A percentile compares a stretch with the other conserved stretches of the same genome.
phyloP scores from a whole-genome alignment of 2,888 invertebrate species.

The Leptinotarsa rubiginosa region DNA sequence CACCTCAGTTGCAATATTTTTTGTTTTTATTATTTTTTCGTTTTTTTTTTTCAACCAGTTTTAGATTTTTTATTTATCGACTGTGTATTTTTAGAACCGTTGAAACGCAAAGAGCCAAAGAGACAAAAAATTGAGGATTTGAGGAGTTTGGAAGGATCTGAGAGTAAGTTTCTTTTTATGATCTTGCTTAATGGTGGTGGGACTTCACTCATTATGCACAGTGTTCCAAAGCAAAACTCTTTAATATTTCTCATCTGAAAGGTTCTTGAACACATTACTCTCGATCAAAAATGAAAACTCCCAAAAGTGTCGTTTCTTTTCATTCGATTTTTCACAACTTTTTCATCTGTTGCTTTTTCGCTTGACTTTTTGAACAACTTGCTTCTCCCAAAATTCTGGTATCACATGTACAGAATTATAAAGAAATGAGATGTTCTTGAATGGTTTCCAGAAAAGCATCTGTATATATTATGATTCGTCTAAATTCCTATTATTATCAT shows the following conservation, averaged over 20 bases:
- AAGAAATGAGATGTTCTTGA: not conserved
- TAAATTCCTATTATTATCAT: constrained; percentile 1
- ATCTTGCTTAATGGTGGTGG: constrained; percentile 47
- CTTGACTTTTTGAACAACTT: not conserved
- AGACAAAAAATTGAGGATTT: constrained; percentile 70
- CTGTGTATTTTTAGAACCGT: constrained; percentile 67
- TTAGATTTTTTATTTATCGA: constrained; percentile 36
- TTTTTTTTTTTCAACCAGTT: constrained; percentile 15
- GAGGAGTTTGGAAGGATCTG: constrained; percentile 67
- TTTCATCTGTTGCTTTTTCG: constrained; percentile 5
- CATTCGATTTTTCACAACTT: not conserved
- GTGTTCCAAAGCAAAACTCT: not conserved
- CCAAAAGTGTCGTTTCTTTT: too few relatives aligned
- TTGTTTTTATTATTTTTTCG: constrained; percentile 24
- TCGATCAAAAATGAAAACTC: not conserved
- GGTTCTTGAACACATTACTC: not conserved
- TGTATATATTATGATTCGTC: not conserved
- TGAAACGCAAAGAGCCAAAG: constrained; percentile 69
- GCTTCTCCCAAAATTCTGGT: not conserved
- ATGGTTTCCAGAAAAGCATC: not conserved
- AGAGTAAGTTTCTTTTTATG: constrained; percentile 67
- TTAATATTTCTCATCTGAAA: not conserved
- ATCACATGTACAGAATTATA: not conserved
- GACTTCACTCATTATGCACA: not conserved
- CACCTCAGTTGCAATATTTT: not conserved